These are phyloP conservation scores for Gallinago media DNA, from an alignment of 2,113 vertebrate species.

Conservation along the genomic window DNA sequence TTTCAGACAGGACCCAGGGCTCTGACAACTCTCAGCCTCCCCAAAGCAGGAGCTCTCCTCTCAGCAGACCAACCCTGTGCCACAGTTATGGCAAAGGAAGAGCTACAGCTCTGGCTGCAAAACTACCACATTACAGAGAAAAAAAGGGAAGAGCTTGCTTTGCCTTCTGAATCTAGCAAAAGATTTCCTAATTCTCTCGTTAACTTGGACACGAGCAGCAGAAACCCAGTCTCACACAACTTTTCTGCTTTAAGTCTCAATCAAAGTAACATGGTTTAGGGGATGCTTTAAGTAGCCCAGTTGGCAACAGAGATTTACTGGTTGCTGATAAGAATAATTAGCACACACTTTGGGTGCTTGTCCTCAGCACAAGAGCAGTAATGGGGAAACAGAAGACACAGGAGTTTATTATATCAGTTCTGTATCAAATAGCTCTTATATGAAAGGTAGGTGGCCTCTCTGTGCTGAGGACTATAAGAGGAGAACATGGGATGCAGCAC, in stretches of 20 bases:
- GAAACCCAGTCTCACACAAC: accelerated
- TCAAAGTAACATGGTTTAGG: neutral
- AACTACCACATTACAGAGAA: neutral
- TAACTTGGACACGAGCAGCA: neutral
- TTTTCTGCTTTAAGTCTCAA: neutral
- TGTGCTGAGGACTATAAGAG: neutral
- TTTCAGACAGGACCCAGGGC: neutral
- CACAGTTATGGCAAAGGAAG: neutral
- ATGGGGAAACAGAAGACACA: neutral
- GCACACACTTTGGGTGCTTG: neutral
- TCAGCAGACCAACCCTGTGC: neutral
- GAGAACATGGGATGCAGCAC: neutral
- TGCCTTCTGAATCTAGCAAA: neutral
- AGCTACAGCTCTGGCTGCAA: neutral
- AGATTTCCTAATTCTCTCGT: neutral
- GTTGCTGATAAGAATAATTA: neutral
- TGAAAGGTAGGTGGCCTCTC: neutral
- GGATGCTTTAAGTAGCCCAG: neutral
- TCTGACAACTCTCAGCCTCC: neutral
- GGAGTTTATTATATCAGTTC: neutral
- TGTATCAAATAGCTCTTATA: neutral
- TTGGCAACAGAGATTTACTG: neutral
- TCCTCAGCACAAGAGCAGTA: neutral
- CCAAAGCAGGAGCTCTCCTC: neutral
- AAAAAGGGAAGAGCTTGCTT: neutral